These are phyloP conservation scores for Drosophila rhopaloa DNA, from an alignment of 1,140 invertebrate genomes.

Conservation along the genomic window DNA sequence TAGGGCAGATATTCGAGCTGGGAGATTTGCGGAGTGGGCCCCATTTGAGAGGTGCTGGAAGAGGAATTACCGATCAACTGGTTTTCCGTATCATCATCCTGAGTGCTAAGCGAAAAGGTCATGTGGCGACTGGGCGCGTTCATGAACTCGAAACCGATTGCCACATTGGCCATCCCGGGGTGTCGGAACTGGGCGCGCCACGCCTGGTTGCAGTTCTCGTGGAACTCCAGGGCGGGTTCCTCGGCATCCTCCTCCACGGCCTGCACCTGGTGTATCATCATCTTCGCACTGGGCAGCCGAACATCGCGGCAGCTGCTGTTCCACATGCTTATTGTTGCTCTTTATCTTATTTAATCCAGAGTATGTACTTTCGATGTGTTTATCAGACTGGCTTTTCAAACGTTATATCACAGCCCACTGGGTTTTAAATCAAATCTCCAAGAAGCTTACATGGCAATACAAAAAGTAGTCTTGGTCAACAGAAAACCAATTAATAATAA, in stretches of 20 bases:
- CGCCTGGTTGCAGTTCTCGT: slow-evolving; percentile 32
- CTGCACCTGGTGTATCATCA: neutral
- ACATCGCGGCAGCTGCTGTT: neutral
- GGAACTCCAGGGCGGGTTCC: slow-evolving; percentile 26
- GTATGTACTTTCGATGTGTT: neutral
- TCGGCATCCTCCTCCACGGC: slow-evolving; percentile 6
- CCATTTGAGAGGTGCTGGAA: too few relatives aligned
- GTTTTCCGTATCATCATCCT: slow-evolving; percentile 29
- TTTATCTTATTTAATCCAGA: neutral
- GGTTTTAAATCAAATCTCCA: neutral
- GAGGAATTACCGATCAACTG: slow-evolving; percentile 31
- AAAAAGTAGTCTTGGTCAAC: too few relatives aligned
- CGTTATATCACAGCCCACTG: neutral
- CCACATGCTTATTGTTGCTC: slow-evolving; percentile 2
- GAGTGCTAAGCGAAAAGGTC: neutral
- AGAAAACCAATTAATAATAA: too few relatives aligned
- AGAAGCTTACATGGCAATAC: too few relatives aligned
- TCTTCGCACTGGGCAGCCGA: neutral
- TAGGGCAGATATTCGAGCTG: neutral
- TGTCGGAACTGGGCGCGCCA: slow-evolving; percentile 43
- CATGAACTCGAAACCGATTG: slow-evolving; percentile 41
- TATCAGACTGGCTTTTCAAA: neutral
- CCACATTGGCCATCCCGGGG: slow-evolving; percentile 10
- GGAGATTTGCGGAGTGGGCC: too few relatives aligned
- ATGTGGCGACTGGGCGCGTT: neutral